phyloP scores from a whole-genome alignment of 2,888 invertebrate genomes.

The Xylota segnis region DNA sequence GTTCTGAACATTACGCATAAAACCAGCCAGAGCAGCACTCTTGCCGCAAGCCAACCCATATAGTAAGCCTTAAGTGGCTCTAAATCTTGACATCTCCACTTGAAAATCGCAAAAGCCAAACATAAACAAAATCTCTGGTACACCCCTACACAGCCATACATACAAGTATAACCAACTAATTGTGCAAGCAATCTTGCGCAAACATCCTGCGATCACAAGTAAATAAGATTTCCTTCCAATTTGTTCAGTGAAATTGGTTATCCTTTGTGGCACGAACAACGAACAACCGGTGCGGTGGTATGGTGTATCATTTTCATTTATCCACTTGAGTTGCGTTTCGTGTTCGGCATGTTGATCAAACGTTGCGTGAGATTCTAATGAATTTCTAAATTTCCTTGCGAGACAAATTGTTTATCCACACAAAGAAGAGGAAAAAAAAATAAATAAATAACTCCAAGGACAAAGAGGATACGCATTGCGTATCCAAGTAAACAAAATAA shows the following conservation, averaged over 20 bases:
- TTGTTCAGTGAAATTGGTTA: conserved; percentile 27
- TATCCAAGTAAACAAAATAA: conserved; percentile 7
- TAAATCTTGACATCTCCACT: conserved; percentile 6
- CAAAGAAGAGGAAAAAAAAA: neutral
- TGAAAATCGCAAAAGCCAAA: conserved; percentile 14
- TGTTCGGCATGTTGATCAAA: conserved; percentile 20
- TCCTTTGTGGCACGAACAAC: neutral
- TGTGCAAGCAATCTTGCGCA: conserved; percentile 20
- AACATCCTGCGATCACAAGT: conserved; percentile 27
- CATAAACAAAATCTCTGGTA: neutral
- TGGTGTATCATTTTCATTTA: conserved; percentile 13
- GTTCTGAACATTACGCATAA: neutral
- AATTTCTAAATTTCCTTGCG: conserved; percentile 17
- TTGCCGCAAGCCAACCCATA: neutral
- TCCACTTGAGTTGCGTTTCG: conserved; percentile 26
- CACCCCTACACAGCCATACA: neutral
- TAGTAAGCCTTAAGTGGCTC: neutral
- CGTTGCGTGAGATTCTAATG: conserved; percentile 20
- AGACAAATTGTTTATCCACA: conserved; percentile 2
- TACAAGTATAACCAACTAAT: conserved; percentile 8
- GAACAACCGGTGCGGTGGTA: neutral
- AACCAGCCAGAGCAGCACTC: neutral
- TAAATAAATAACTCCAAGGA: neutral
- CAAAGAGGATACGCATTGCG: neutral
- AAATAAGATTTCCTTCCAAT: conserved; percentile 41